These are phyloP conservation scores for Drosophila maculinotata DNA, from an alignment of 2,888 invertebrate genomes.

Conservation along the genomic window DNA sequence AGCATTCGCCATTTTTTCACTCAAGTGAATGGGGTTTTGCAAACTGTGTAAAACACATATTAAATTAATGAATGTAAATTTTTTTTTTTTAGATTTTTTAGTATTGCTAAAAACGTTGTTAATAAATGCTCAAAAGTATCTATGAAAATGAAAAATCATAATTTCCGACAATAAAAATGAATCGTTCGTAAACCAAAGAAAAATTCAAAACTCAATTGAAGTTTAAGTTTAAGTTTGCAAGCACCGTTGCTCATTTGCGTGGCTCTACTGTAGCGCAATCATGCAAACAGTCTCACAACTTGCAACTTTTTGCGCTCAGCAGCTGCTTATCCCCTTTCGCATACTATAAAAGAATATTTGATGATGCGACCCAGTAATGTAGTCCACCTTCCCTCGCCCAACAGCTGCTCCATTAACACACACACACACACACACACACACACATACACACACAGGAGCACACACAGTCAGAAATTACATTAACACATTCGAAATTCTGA, in stretches of 20 bases:
- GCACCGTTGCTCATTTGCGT: background rate
- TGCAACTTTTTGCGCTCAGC: constrained; percentile 25
- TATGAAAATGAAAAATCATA: no score
- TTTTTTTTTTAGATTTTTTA: no score
- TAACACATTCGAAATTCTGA: constrained; percentile 67
- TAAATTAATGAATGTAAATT: no score
- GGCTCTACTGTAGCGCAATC: constrained; percentile 34
- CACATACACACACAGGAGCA: background rate
- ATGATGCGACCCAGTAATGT: constrained; percentile 37
- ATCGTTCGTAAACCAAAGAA: background rate
- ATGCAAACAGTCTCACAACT: constrained; percentile 32
- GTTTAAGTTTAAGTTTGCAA: background rate
- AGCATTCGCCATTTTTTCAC: no score
- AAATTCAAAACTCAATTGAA: background rate
- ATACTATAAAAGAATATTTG: constrained; percentile 58
- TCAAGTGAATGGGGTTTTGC: no score
- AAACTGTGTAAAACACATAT: no score
- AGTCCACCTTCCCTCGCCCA: background rate
- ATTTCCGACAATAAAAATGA: background rate
- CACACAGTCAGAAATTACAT: constrained; percentile 47
- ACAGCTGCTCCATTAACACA: constrained; percentile 42
- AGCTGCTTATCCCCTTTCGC: constrained; percentile 33
- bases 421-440: constrained; percentile 17
- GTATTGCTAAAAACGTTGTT: no score
- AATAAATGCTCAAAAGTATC: no score